Conservation (phyloP, 2,113 vertebrate species). For the Craseonycteris thonglongyai region DNA sequence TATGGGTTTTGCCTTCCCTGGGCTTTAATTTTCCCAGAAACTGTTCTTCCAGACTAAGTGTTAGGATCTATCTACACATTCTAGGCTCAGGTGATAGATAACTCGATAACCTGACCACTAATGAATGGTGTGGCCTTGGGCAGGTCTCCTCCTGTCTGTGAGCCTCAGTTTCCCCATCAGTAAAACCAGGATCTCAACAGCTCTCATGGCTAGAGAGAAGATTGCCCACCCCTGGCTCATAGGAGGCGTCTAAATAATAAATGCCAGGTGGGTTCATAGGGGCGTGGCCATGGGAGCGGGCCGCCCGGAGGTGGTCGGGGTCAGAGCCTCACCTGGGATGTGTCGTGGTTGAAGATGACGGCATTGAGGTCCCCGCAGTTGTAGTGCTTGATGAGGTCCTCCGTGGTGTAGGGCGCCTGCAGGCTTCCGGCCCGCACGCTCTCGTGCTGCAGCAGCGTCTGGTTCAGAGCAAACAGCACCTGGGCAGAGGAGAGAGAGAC, state of each 20-base stretch:
- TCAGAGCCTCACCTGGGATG: constrained; percentile 83
- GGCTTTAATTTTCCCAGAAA: neutral
- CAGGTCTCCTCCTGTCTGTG: neutral
- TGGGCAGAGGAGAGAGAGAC: constrained; percentile 63
- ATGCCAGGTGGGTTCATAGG: neutral
- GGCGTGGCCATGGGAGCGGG: neutral
- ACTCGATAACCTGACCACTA: neutral
- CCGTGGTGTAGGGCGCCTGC: constrained; percentile 86
- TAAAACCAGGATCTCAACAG: neutral
- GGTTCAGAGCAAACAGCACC: constrained; percentile 91
- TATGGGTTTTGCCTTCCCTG: neutral
- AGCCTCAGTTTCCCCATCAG: neutral
- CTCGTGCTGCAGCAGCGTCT: constrained; percentile 89
- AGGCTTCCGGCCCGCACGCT: constrained; percentile 87
- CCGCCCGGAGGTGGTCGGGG: neutral
- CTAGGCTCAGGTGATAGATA: neutral
- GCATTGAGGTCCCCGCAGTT: constrained; percentile 90
- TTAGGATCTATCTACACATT: neutral
- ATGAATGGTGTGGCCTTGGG: neutral
- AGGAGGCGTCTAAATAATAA: neutral
- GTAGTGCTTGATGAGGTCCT: constrained; percentile 92
- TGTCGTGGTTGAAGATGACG: constrained; percentile 91
- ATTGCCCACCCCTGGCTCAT: neutral
- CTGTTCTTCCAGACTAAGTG: neutral
- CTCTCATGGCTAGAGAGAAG: neutral